Base-by-base conservation (phyloP, 2,888 invertebrate genomes). In the Euphydryas editha region DNA sequence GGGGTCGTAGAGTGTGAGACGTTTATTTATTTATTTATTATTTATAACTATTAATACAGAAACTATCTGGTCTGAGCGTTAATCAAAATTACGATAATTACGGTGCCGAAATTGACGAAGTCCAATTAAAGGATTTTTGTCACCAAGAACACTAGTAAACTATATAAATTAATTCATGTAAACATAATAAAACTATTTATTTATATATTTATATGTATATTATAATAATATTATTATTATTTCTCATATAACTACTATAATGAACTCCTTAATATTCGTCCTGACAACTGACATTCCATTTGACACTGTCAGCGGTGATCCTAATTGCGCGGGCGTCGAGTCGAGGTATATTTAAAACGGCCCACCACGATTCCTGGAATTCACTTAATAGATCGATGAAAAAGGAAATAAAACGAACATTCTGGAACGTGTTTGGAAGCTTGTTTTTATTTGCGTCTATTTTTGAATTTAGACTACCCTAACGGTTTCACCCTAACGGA, bases 311-410 rank as follows among this genome's bases (percentile, higher is more conserved):
- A 74, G 73, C 63, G 65, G 62, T 68, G 61, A 71, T 75, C 59
- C 69, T 77, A 78, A 78, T 77, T 77, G 75, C 73, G 56, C 54
- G 61, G 75, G 76, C 75, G 75, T 74, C 74, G 70, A 67, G 65
- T 42, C 65, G 62, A 49, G 65, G 62, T 65, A 57, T 63, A 67
- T 72, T 72, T 62, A 72, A 70, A 62, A 59, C 62, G 55, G 46
- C 36, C 69, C 60, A 63, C 64, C 57, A 63, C 30, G 63, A 54
- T 73, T 75, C 73, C 68, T 56, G 66, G 74, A 75, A 75, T 61
- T 64, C 68, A 67, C 59, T 73, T 67, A 69, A 72, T 72, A 72
- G 68, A 69, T 66, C 62, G 59, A 65, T 57, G 64, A 67, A 71
- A 72, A 71, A 70, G 69, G 67, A 69, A 60, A 68, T 62, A 64